phyloP scores from a whole-genome alignment of 2,797 vertebrate genomes.

The Phyllotis vaccarum region DNA sequence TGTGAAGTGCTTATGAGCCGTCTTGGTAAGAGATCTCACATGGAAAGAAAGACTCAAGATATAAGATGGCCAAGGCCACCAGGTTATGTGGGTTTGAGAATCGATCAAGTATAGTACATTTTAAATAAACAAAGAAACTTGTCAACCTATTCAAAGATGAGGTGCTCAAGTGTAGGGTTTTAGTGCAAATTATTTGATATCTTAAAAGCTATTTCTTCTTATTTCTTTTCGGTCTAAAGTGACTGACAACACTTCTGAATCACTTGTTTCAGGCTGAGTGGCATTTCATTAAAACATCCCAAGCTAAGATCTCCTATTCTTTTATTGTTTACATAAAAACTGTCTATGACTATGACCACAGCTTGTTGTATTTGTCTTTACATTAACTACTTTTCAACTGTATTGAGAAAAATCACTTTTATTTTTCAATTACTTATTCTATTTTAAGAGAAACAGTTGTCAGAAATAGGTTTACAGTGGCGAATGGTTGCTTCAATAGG shows the following conservation, averaged over 20 bases:
- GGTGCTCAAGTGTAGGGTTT: constrained; percentile 63
- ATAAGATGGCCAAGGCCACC: constrained; percentile 84
- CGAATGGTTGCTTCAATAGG: constrained; percentile 56
- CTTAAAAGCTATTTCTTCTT: constrained; percentile 75
- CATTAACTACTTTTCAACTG: constrained; percentile 73
- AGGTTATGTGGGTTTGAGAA: constrained; percentile 84
- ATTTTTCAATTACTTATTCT: constrained; percentile 77
- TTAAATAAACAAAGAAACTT: constrained; percentile 78
- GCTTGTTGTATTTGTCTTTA: constrained; percentile 71
- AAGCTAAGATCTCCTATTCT: constrained; percentile 65
- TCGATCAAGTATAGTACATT: constrained; percentile 81
- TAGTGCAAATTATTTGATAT: constrained; percentile 63
- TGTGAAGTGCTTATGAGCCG: constrained; percentile 87
- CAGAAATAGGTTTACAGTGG: constrained; percentile 80
- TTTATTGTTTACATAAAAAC: constrained; percentile 74
- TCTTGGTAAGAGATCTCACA: constrained; percentile 86
- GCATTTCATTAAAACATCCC: constrained; percentile 83
- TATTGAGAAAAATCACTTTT: constrained; percentile 74
- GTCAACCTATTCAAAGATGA: constrained; percentile 65
- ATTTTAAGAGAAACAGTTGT: constrained; percentile 76
- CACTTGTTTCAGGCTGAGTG: constrained; percentile 85
- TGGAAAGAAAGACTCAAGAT: constrained; percentile 85
- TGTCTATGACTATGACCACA: constrained; percentile 51
- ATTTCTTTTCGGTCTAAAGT: constrained; percentile 81
- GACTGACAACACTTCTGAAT: constrained; percentile 84